Percentiles rank a stretch among this genome's conserved stretches.
phyloP scores from a whole-genome alignment of 2,113 vertebrate genomes.

The Forbesichthys agassizii region DNA sequence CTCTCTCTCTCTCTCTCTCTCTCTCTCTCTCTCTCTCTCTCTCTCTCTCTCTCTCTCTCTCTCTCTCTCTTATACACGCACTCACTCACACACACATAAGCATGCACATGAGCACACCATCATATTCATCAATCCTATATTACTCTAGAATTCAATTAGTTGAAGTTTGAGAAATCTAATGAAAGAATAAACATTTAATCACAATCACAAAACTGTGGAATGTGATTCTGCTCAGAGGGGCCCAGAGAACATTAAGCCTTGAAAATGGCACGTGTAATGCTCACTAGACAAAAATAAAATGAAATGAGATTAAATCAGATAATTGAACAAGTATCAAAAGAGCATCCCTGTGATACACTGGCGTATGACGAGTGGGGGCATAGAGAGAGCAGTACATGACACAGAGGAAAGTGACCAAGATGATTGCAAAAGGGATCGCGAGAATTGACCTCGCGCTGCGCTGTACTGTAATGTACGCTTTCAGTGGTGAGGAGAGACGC shows the following conservation, averaged over 20 bases:
- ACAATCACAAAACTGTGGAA: constrained; percentile 5
- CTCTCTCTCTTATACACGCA: not conserved
- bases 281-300: not conserved
- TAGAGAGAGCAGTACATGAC: too few relatives aligned
- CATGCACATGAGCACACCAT: constrained; percentile 8
- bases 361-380: too few relatives aligned
- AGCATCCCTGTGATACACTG: too few relatives aligned
- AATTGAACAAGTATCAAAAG: not conserved
- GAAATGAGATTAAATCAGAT: constrained; percentile 14
- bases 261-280: not conserved
- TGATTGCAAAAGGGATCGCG: too few relatives aligned
- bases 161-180: constrained; percentile 10
- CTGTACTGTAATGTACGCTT: not conserved
- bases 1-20: too few relatives aligned
- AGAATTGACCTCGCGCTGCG: too few relatives aligned
- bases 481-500: constrained; percentile 18
- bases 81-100: not conserved
- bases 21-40: too few relatives aligned
- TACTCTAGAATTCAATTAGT: constrained; percentile 8
- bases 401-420: too few relatives aligned
- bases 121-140: not conserved
- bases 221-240: not conserved
- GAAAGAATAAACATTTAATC: constrained; percentile 26
- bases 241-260: not conserved
- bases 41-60: too few relatives aligned